Conservation (phyloP, 2,113 vertebrate species). For the Podarcis cretensis region DNA sequence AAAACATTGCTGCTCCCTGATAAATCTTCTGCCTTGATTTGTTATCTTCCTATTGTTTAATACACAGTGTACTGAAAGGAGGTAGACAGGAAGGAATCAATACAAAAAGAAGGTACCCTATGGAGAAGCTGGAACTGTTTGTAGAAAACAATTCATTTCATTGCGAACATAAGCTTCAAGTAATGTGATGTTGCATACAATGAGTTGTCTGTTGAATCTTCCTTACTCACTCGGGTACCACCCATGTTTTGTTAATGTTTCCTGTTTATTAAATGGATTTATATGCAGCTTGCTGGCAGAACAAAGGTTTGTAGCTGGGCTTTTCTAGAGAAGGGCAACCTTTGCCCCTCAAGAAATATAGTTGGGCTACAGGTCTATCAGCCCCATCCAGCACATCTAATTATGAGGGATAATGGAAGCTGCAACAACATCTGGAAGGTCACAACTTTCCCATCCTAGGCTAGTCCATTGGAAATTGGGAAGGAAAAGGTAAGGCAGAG, state of each 20-base stretch:
- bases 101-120: constrained; percentile 34
- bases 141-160: constrained; percentile 47
- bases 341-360: too few species aligned
- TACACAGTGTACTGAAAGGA: constrained; percentile 7
- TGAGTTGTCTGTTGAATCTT: neutral
- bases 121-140: constrained; percentile 50
- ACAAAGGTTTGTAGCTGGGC: neutral
- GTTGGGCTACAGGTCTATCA: too few species aligned
- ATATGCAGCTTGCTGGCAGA: neutral
- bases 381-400: too few species aligned
- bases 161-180: neutral
- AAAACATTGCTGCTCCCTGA: constrained; percentile 6
- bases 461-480: neutral
- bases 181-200: neutral
- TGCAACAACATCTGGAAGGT: neutral
- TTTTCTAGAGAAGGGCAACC: neutral
- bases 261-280: neutral
- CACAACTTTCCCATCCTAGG: neutral
- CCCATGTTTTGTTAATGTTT: neutral
- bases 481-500: neutral
- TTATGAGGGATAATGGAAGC: too few species aligned
- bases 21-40: constrained; percentile 54
- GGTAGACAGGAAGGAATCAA: neutral
- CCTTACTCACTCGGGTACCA: neutral
- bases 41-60: constrained; percentile 47